A percentile compares a stretch with the other conserved stretches of the same genome.
Evolutionary conservation across 2,797 vertebrate genomes (phyloP).

Genomic region (Pangasius macronema): DNA sequence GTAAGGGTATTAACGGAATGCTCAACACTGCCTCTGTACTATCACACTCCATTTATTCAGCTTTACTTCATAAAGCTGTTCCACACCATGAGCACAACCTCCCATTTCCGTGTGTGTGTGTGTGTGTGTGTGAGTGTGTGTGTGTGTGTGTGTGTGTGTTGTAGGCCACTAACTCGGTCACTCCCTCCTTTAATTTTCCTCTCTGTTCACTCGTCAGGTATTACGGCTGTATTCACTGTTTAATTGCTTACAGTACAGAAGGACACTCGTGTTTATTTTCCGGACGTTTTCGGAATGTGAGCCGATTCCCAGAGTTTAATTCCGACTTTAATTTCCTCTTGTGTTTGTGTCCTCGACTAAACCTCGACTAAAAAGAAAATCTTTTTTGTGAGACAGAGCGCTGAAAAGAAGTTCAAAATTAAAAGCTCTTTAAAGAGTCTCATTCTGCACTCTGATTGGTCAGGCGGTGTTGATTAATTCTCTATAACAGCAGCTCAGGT

Average conservation of each 20-base stretch:
- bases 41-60: slow-evolving; percentile 33
- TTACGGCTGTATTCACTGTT: neutral
- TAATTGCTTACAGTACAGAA: neutral
- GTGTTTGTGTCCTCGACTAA: neutral
- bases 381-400: neutral
- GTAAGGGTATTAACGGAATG: slow-evolving; percentile 12
- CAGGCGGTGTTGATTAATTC: neutral
- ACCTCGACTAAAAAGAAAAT: neutral
- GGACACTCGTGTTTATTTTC: neutral
- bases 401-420: neutral
- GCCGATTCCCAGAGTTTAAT: neutral
- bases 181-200: slow-evolving; percentile 2
- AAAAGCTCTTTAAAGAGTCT: neutral
- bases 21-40: slow-evolving; percentile 14
- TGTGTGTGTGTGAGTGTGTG: neutral
- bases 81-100: slow-evolving; percentile 10
- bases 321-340: neutral
- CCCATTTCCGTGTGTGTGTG: slow-evolving; percentile 23
- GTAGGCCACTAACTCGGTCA: neutral
- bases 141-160: neutral
- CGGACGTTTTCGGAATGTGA: neutral
- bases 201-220: neutral
- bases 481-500: neutral
- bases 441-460: neutral
- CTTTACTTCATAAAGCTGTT: slow-evolving; percentile 31